phyloP scores from a whole-genome alignment of 2,113 vertebrate genomes.

The Lichenostomus cassidix region DNA sequence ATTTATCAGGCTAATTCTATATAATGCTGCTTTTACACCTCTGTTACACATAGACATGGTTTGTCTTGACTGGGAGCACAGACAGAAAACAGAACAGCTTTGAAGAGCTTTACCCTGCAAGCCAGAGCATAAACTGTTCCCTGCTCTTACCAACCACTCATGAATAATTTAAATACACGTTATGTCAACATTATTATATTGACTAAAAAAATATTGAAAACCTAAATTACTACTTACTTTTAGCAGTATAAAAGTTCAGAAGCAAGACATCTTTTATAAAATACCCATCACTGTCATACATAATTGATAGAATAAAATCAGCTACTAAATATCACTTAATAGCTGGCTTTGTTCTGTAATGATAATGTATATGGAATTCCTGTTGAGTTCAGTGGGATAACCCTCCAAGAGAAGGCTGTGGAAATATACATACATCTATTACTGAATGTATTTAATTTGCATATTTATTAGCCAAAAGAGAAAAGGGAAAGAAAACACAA shows the following conservation, averaged over 20 bases:
- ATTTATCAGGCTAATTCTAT: not conserved
- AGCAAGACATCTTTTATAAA: not conserved
- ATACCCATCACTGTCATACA: not conserved
- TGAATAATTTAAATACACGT: not conserved
- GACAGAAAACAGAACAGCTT: not conserved
- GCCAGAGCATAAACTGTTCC: not conserved
- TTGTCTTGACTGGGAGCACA: not conserved
- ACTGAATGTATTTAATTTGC: not conserved
- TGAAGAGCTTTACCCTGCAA: not conserved
- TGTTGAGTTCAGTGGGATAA: not conserved
- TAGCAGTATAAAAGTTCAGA: not conserved
- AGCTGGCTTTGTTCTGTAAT: slow-evolving; percentile 12
- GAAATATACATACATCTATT: not conserved
- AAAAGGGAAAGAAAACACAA: not conserved
- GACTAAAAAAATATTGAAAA: not conserved
- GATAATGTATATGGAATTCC: not conserved
- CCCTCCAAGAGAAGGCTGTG: not conserved
- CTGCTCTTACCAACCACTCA: not conserved
- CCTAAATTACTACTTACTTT: slow-evolving; percentile 27
- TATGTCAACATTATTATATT: not conserved
- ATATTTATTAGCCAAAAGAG: not conserved
- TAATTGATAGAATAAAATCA: slow-evolving; percentile 12
- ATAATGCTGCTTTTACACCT: not conserved
- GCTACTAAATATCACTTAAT: not conserved
- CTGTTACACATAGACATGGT: not conserved